phyloP scores from a whole-genome alignment of 2,797 vertebrate species.

The Brotogeris chrysoptera region DNA sequence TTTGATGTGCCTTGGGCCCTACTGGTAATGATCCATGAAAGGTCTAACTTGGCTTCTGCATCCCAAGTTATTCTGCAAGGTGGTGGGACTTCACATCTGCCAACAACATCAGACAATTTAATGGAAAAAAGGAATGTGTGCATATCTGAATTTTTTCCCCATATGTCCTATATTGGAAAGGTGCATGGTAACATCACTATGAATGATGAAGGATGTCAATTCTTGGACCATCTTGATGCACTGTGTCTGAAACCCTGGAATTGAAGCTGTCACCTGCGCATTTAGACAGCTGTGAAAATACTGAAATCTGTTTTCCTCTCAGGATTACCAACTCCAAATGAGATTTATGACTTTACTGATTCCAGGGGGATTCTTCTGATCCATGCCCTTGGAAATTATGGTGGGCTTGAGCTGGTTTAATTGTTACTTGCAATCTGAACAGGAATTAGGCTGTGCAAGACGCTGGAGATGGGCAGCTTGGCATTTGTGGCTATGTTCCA shows the following conservation, averaged over 20 bases:
- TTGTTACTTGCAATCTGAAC: not conserved
- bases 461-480: not conserved
- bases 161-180: not conserved
- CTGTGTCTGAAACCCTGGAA: not conserved
- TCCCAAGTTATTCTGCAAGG: rapidly evolving
- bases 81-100: not conserved
- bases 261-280: not conserved
- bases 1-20: rapidly evolving
- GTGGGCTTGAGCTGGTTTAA: not conserved
- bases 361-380: not conserved
- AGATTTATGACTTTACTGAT: not conserved
- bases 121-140: not conserved
- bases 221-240: not conserved
- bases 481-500: not conserved
- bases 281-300: slow-evolving; percentile 31
- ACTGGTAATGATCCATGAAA: not conserved
- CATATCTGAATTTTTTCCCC: not conserved
- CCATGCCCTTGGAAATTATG: not conserved
- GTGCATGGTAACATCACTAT: not conserved
- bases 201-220: not conserved
- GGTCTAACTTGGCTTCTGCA: not conserved
- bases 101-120: not conserved
- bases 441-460: not conserved
- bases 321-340: not conserved
- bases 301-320: not conserved